Base-by-base conservation (phyloP, 2,797 vertebrate species). In the Cynodonichthys magdalenae region DNA sequence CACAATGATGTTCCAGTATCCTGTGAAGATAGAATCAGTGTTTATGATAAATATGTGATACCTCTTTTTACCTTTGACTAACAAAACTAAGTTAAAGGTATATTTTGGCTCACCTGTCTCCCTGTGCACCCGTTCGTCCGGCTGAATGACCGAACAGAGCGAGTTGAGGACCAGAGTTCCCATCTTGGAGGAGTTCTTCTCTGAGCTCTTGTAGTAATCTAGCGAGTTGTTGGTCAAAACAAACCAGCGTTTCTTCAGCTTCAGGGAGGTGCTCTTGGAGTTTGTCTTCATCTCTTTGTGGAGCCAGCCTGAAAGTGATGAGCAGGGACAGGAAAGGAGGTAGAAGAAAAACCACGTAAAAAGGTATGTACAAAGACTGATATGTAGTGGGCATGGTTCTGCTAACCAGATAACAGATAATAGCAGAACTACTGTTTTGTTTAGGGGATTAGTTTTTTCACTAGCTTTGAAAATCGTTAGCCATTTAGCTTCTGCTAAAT, bases 221-320 rank as follows among this genome's bases (percentile, higher is more conserved):
- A 98, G 89, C 14, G 96, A 95, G 73, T 93, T 96, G 82, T 94
- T 94, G 45, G 94, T 98, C 77, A 98, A 83, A 49, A 98, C 94
- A 77, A 98, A 96, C 96, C 96, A 97, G 80, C 96, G 95, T 60
- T 96, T 96, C 91, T 97, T 97, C 84, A 98, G 92, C 80, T 96
- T 97, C 74, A 96, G 87, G 8, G 95, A 95, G 5, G 95, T 94
- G 82, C 93, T 94, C 90, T 96, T 97, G 18, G 92, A 92, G 19
- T 93, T 95, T 0, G 93, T 94, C 81, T 96, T 95, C 86, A 97
- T 95, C 81, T 96, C 95, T 70, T 98, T 97, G 15, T 98, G 95
- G 54, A 98, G 94, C 96, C 96, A 97, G 45, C 96, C 96, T 97
- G 83, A 52, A 44, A 27, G 66, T 9, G 20, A 47, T 12, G 29